Evolutionary conservation across 2,888 invertebrate genomes (phyloP).

Genomic region (Ophion slaviceki): DNA sequence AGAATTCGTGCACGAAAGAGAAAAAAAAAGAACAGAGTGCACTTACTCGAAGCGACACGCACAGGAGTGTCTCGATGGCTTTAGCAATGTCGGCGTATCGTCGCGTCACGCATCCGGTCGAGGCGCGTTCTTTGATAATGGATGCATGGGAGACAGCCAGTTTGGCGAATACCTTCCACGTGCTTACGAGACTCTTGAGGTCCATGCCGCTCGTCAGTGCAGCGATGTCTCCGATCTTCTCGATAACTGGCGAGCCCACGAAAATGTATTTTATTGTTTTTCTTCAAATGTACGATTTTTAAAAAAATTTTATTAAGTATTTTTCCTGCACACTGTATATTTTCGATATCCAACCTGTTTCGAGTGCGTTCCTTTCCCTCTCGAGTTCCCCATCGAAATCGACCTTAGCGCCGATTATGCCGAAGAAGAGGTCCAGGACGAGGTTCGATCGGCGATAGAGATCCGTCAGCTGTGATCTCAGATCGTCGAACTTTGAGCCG

Average conservation of each 20-base stretch:
- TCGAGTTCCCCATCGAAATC: slow-evolving; percentile 67
- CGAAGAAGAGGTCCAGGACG: slow-evolving; percentile 74
- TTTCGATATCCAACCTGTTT: slow-evolving; percentile 1
- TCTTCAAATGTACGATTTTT: not conserved
- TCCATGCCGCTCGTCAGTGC: slow-evolving; percentile 74
- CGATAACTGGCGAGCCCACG: slow-evolving; percentile 69
- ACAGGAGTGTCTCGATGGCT: slow-evolving; percentile 52
- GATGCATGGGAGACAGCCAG: slow-evolving; percentile 69
- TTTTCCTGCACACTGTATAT: not conserved
- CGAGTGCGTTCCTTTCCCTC: slow-evolving; percentile 33
- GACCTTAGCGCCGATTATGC: slow-evolving; percentile 73
- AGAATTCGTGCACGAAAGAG: not conserved
- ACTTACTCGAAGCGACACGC: slow-evolving; percentile 52
- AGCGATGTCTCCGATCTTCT: slow-evolving; percentile 74
- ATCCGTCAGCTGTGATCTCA: slow-evolving; percentile 71
- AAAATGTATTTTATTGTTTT: not conserved
- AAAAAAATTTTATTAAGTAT: too few relatives aligned
- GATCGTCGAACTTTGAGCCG: slow-evolving; percentile 69
- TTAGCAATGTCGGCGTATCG: slow-evolving; percentile 44
- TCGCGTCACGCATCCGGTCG: slow-evolving; percentile 46
- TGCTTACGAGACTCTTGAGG: slow-evolving; percentile 75
- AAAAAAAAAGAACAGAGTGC: not conserved
- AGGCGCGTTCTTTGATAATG: slow-evolving; percentile 35
- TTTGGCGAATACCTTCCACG: slow-evolving; percentile 78
- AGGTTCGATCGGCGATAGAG: slow-evolving; percentile 75